These are phyloP conservation scores for Portunus trituberculatus DNA, from an alignment of 1,140 invertebrate species.

Conservation along the genomic window DNA sequence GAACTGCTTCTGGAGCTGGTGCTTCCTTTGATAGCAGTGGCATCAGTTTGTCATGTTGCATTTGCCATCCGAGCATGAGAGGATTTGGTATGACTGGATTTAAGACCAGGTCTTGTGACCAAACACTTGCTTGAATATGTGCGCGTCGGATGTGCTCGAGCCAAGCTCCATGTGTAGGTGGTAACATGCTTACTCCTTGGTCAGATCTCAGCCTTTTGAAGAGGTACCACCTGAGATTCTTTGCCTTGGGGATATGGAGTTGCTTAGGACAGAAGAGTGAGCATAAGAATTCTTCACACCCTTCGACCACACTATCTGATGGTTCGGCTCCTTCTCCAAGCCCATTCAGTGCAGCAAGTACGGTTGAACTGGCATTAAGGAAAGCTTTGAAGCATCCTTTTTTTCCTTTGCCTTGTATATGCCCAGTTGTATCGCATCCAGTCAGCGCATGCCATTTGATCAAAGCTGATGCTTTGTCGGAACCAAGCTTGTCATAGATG, in stretches of 20 bases:
- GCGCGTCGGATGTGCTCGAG: not conserved
- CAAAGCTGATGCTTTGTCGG: not conserved
- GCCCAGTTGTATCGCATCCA: constrained; percentile 28
- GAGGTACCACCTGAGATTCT: not conserved
- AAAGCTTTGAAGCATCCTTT: not conserved
- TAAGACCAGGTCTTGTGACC: not conserved
- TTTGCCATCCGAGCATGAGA: not conserved
- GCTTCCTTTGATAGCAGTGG: not conserved
- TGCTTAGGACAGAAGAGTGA: not conserved
- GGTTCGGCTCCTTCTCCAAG: not conserved
- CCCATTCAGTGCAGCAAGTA: not conserved
- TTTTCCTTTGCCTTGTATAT: not conserved
- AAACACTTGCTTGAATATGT: not conserved
- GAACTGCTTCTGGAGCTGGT: not conserved
- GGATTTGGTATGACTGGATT: not conserved
- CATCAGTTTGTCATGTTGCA: not conserved
- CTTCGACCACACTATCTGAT: not conserved
- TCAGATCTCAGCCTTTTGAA: not conserved
- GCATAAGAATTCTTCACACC: not conserved
- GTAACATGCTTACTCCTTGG: not conserved
- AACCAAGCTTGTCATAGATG: not conserved
- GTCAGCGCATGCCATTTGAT: not conserved
- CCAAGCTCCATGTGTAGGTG: not conserved
- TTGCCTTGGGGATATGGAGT: not conserved
- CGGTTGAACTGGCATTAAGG: not conserved